Base-by-base conservation (phyloP, 2,113 vertebrate genomes). In the Colistium nudipinnis region DNA sequence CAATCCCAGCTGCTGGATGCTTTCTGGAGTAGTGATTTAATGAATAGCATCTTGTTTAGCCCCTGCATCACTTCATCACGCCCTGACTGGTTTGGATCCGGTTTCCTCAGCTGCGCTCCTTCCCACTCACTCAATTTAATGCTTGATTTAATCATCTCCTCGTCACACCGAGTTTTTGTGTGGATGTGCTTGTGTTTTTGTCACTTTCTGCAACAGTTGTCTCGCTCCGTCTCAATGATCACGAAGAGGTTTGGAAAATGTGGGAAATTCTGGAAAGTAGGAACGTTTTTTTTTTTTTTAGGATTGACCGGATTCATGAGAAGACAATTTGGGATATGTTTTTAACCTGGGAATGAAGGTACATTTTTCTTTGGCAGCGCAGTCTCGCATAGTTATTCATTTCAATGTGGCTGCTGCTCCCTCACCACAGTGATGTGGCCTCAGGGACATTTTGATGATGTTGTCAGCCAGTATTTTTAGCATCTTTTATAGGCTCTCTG, bases 11-110 rank as follows among this genome's bases (percentile, higher is more conserved):
- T 89, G 87, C 70, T 75, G 66, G 36, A 47, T 38, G 77, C 41
- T 70, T 71, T 67, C 82, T 71, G 75, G 52, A 70, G 49, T 36
- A 16, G 35, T 22, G 33, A 8, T 74, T 68, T 75, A 86, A 85
- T 89, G 88, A 91, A 91, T 86, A 87, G 86, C 79, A 89, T 87
- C 78, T 86, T 90, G 79, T 90, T 90, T 69, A 80, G 78, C 55
- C 68, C 7, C 80, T 63, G 78, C 66, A 65, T 81, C 63, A 41
- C 62, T 64, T 75, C 63, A 59, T 70, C 52, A 38, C 39, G 17
- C 68, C 64, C 74, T 75, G 69, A 87, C 81, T 44, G 16, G 27
- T 51, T 49, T 41, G 72, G 83, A 77, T 87, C 72, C 69, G 63
- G 72, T 87, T 81, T 80, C 81, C 74, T 77, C 88, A 89, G 86